Evolutionary conservation across 2,888 invertebrate species (phyloP), one percentile per base, ranked within the genome.

Genomic region (Eupithecia dodoneata): DNA sequence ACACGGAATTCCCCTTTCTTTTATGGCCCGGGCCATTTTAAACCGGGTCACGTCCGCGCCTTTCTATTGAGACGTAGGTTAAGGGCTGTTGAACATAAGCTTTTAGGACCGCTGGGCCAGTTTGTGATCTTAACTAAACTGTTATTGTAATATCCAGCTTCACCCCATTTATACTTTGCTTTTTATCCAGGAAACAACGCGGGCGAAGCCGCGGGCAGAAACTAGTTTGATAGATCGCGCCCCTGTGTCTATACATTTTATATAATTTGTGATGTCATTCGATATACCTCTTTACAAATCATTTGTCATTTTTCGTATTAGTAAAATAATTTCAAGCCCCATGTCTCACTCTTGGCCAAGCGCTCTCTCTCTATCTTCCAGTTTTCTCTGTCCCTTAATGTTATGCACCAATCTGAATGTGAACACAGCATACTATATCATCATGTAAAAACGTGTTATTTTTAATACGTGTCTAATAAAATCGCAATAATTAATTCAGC

Each of bases 51-150:
- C 82, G 82, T 74, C 63, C 79, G 71, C 59, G 74, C 70, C 76
- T 80, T 81, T 82, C 82, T 79, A 81, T 82, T 81, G 79, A 80
- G 82, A 79, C 76, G 78, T 72, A 76, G 79, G 74, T 74, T 63
- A 71, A 71, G 72, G 77, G 72, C 47, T 71, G 73, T 71, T 59
- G 66, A 47, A 9, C 66, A 59, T 47, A 78, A 71, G 18, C 0
- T 2, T 12, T 42, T 15, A 55, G 9, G 9, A 67, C 18, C 10
- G 73, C 66, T 52, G 44, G 49, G 52, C 44, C 67, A 30, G 4
- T 67, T 69, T 15, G n/a, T 44, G 3, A 66, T 42, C 41, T 2
- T 3, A 59, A n/a, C 52, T 55, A 4, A 13, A 66, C 66, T 41
- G 41, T 13, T 66, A 42, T 66, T 15, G 9, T 41, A 12, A 41